Evolutionary conservation across 1,140 invertebrate species (phyloP).

Genomic region (Linepithema humile): DNA sequence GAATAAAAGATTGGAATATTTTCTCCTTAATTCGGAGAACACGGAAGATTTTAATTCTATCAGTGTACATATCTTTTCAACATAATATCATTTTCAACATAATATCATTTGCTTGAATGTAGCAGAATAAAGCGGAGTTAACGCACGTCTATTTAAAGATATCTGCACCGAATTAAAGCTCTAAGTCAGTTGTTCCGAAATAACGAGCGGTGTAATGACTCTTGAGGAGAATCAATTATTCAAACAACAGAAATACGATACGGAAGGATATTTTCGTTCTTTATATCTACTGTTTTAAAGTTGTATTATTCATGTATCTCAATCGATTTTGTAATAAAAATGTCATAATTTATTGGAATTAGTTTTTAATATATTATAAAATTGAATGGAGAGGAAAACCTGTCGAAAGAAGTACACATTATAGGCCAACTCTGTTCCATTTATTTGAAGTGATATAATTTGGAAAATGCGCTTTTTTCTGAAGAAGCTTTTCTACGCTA

Average conservation of each 20-base stretch:
- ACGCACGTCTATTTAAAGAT: not conserved
- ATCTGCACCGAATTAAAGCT: conserved; percentile 7
- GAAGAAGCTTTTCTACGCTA: conserved; percentile 31
- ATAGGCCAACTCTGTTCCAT: not conserved
- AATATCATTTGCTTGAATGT: not conserved
- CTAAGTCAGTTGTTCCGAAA: not conserved
- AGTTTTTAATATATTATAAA: too few relatives aligned
- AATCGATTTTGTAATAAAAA: too few relatives aligned
- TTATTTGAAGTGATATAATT: conserved; percentile 20
- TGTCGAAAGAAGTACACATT: too few relatives aligned
- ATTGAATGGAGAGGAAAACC: too few relatives aligned
- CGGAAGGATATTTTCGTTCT: conserved; percentile 3
- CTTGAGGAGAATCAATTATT: conserved; percentile 38
- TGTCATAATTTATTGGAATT: too few relatives aligned
- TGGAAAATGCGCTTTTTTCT: not conserved
- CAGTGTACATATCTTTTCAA: not conserved
- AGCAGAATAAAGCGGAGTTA: not conserved
- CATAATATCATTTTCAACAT: not conserved
- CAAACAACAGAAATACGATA: conserved; percentile 34
- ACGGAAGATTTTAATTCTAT: not conserved
- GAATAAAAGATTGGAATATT: not conserved
- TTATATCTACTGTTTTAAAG: not conserved
- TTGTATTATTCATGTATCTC: too few relatives aligned
- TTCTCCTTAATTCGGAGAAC: not conserved
- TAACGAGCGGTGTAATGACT: conserved; percentile 11